Percentiles rank a stretch among this genome's conserved stretches.
phyloP scores from a whole-genome alignment of 53 echinoderm and acorn worm genomes.

The Echinarachnius parma region DNA sequence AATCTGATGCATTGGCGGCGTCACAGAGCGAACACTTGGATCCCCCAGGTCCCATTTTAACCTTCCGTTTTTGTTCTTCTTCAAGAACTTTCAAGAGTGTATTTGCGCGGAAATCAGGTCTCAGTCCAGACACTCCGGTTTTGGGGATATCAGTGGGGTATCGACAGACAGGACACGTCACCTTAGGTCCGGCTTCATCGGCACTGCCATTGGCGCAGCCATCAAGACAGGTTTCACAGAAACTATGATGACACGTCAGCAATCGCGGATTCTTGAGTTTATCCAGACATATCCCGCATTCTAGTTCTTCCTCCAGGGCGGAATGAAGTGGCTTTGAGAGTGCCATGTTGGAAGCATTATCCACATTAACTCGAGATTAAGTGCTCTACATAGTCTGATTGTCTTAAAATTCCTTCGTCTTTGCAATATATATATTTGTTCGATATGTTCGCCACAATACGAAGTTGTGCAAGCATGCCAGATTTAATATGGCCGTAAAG shows the following conservation, averaged over 20 bases:
- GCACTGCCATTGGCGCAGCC: not conserved
- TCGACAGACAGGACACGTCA: constrained; percentile 10
- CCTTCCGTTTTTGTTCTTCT: not conserved
- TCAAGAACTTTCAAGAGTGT: constrained; percentile 7
- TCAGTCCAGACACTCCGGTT: not conserved
- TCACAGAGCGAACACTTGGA: not conserved
- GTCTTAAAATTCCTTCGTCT: no score
- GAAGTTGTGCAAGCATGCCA: no score
- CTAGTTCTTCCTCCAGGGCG: constrained; percentile 11
- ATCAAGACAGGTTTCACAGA: constrained; percentile 1
- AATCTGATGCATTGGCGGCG: not conserved
- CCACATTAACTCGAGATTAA: no score
- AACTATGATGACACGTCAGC: constrained; percentile 22
- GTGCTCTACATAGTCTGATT: no score
- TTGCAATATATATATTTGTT: no score
- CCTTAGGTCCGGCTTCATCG: not conserved
- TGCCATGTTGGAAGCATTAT: constrained; percentile 3
- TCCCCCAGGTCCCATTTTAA: not conserved
- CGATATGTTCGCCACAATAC: no score
- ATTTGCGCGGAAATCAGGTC: constrained; percentile 15
- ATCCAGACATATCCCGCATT: constrained; percentile 21
- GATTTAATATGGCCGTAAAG: no score
- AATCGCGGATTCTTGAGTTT: constrained; percentile 12
- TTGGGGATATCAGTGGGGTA: not conserved
- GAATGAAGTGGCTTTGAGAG: not conserved